Evolutionary conservation across 1,140 invertebrate genomes (phyloP), one percentile per base, ranked within the genome.

Genomic region (Epicauta chinensis): DNA sequence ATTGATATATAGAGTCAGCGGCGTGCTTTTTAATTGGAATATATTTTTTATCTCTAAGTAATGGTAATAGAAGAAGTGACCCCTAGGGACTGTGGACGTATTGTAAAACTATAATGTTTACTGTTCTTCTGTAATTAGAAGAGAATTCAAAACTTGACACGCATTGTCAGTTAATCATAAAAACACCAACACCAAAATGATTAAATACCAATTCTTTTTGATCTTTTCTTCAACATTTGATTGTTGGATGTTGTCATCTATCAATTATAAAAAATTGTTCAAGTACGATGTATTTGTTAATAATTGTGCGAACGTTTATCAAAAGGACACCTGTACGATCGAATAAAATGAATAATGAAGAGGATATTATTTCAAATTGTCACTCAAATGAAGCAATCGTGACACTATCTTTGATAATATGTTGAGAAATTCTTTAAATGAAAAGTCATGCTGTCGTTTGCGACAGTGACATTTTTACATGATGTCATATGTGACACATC

Each of bases 1-100:
- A 69, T 68, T 69, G 65, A 69, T 69, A 67, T 67, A 69, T 67
- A 64, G 65, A 63, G 60, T 64, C 67, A 62, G 65, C 65, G 63
- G 66, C 63, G 50, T 56, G 56, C 59, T 65, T 69, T 66, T 69
- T 69, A 69, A 69, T 69, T 69, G 67, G 67, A 69, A 67, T 62
- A 64, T 62, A 66, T 68, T 68, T 67, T 66, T 67, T 65, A 65
- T 64, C 64, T 62, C 62, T 56, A 64, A 67, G 63, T 69, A 68
- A 69, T 66, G 67, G 63, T 69, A 65, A 66, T 69, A 66, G 66
- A 66, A 66, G 64, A 57, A 51, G 58, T 59, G 61, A 57, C 59
- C 60, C 65, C 67, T 58, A 56, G 55, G 36, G 61, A 13, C 55
- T 53, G 36, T 51, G 54, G 64, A 62, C 48, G 56, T 55, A 57